A percentile compares a stretch with the other conserved stretches of the same genome.
Conservation (phyloP, 2,113 vertebrate genomes). For the Pandion haliaetus region DNA sequence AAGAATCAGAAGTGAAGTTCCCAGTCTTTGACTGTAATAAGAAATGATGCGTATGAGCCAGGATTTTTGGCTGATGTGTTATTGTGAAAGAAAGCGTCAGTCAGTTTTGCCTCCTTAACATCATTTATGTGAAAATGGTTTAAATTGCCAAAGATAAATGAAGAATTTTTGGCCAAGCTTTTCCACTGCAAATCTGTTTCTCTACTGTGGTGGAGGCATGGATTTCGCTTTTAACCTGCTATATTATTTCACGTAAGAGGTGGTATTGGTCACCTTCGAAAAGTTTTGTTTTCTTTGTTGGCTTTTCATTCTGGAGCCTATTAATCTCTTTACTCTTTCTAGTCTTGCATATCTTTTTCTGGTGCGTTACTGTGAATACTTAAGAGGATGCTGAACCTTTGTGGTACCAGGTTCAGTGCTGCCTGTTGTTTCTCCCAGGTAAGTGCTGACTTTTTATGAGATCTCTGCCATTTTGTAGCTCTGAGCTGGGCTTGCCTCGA, state of each 20-base stretch:
- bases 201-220: neutral
- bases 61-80: neutral
- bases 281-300: neutral
- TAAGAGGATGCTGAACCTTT: neutral
- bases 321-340: neutral
- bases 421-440: neutral
- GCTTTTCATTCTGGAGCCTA: neutral
- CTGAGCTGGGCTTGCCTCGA: neutral
- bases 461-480: neutral
- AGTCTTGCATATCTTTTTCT: neutral
- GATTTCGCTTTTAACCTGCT: neutral
- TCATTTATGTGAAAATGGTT: neutral
- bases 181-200: neutral
- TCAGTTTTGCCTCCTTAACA: neutral
- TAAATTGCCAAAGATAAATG: neutral
- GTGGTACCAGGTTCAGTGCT: neutral
- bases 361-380: neutral
- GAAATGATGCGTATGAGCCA: conserved; percentile 28
- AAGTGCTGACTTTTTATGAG: fast-evolving
- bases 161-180: neutral
- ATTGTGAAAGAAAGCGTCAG: neutral
- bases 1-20: neutral
- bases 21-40: conserved; percentile 39
- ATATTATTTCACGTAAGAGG: neutral
- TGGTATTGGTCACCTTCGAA: neutral